Percentiles rank a stretch among this genome's conserved stretches.
Evolutionary conservation across 2,113 vertebrate species (phyloP).

Genomic region (Chloebia gouldiae): DNA sequence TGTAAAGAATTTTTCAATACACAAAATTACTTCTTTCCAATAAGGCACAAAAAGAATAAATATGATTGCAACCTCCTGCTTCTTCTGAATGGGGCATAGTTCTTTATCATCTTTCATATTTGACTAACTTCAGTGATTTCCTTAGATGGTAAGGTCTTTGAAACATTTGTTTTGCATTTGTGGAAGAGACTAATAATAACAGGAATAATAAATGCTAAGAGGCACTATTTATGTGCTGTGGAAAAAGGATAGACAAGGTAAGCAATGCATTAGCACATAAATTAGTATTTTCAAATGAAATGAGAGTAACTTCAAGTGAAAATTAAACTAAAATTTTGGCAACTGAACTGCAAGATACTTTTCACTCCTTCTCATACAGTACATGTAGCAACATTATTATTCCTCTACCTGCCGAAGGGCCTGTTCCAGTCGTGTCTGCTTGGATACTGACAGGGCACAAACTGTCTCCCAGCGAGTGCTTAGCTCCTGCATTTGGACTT

Average conservation of each 20-base stretch:
- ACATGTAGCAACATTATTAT: background rate
- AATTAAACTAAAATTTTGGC: background rate
- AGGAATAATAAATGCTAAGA: background rate
- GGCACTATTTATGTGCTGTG: background rate
- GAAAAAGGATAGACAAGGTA: background rate
- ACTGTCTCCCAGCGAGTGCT: slow-evolving; percentile 95
- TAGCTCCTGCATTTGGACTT: slow-evolving; percentile 96
- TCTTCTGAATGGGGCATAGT: background rate
- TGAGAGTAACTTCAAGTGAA: background rate
- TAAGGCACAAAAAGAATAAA: background rate
- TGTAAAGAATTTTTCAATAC: background rate
- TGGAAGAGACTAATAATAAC: background rate
- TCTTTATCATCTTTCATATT: background rate
- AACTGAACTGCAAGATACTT: background rate
- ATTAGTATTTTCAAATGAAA: background rate
- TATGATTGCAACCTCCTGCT: background rate
- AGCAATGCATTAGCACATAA: background rate
- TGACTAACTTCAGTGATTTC: background rate
- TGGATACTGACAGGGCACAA: slow-evolving; percentile 92
- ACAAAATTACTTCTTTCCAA: background rate
- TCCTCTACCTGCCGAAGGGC: slow-evolving; percentile 87
- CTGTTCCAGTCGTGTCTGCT: slow-evolving; percentile 92
- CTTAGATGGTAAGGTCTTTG: slow-evolving; percentile 30
- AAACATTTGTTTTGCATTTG: slow-evolving; percentile 22
- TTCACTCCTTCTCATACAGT: background rate